phyloP scores from a whole-genome alignment of 2,113 vertebrate genomes.

The human (Homo sapiens) region GRCh38 chr3:130610001-130610500 shows the following conservation, averaged over 20 bases:
- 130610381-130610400: not conserved
- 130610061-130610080: not conserved
- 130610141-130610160: not conserved
- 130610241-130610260: not conserved
- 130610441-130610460: not conserved
- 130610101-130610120: conserved; percentile 2
- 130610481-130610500: not conserved
- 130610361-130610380: not conserved
- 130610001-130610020: not conserved
- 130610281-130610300: conserved; percentile 24
- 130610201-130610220: not conserved
- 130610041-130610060: not conserved
- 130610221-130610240: not conserved
- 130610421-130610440: not conserved
- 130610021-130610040: not conserved
- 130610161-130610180: not conserved
- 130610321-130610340: not conserved
- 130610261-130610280: not conserved
- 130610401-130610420: not conserved
- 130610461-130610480: not conserved
- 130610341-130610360: not conserved
- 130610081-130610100: not conserved
- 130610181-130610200: not conserved
- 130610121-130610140: conserved; percentile 5
- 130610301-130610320: not conserved